Conservation (phyloP, 2,888 invertebrate species). For the Campoletis raptor region DNA sequence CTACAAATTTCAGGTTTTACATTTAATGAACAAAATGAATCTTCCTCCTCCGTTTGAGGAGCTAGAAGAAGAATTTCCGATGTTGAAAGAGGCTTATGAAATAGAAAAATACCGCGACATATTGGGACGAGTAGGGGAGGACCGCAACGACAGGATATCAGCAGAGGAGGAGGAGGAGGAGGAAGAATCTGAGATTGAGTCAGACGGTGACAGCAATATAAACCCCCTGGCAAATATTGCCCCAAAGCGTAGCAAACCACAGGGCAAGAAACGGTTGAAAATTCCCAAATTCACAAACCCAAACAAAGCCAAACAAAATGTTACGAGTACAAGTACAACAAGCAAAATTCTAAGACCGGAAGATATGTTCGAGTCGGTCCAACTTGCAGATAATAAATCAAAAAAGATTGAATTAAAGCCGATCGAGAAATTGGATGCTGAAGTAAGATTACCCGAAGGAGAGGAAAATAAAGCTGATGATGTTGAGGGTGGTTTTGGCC, state of each 20-base stretch:
- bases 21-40: slow-evolving; percentile 98
- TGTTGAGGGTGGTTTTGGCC: slow-evolving; percentile 80
- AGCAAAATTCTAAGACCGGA: slow-evolving; percentile 84
- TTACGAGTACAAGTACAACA: slow-evolving; percentile 76
- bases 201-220: slow-evolving; percentile 85
- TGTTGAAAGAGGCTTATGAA: slow-evolving; percentile 80
- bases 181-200: slow-evolving; percentile 89
- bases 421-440: slow-evolving; percentile 77
- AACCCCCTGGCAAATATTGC: slow-evolving; percentile 84
- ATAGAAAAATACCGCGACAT: slow-evolving; percentile 80
- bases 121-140: slow-evolving; percentile 73
- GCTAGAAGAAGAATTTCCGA: slow-evolving; percentile 83
- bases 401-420: slow-evolving; percentile 87
- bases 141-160: slow-evolving; percentile 74
- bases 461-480: slow-evolving; percentile 58
- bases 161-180: slow-evolving; percentile 66
- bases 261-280: slow-evolving; percentile 85
- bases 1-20: slow-evolving; percentile 88
- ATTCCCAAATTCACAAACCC: slow-evolving; percentile 86
- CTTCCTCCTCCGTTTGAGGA: slow-evolving; percentile 92
- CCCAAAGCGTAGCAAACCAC: slow-evolving; percentile 84
- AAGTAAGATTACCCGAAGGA: slow-evolving; percentile 61
- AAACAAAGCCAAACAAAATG: slow-evolving; percentile 82
- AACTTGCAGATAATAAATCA: slow-evolving; percentile 82
- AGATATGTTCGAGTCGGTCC: slow-evolving; percentile 87